Base-by-base conservation (phyloP, 2,113 vertebrate genomes). In the Ammodytes dubius region DNA sequence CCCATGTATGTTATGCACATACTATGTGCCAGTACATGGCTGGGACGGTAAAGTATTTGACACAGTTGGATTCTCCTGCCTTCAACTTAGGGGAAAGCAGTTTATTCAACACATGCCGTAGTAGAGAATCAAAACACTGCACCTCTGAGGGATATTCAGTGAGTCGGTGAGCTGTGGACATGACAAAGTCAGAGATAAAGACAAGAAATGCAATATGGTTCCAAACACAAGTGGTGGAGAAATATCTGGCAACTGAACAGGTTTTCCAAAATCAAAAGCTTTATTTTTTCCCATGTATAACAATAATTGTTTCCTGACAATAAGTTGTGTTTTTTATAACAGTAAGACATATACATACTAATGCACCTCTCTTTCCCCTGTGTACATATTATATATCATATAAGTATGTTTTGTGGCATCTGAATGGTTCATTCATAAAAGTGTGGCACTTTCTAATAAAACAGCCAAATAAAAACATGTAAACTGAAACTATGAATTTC, bases 111-210 rank as follows among this genome's bases (percentile, higher is more conserved):
- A 49, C 64, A 70, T 39, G 53, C 10, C 27, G 27, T 27, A 9
- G 70, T 11, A 14, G 17, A 59, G 40, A 49, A 74, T 65, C 4
- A 74, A 61, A 83, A 68, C 43, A 52, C 17, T 42, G 10, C 5
- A 37, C 19, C 7, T 42, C 61, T 69, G 63, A 77, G 47, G 19
- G 47, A 54, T 27, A 12, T 70, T 68, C 12, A 52, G 50, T 47
- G 10, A 67, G 53, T 54, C 77, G 65, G 49, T 4, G 9, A 80
- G 72, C 61, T 59, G 17, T 49, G 74, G 15, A 69, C 40, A 64
- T 57, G 54, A 73, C 63, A 69, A 61, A 46, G 43, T 54, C 45
- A 63, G 75, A 60, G 19, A 66, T 72, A 53, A 72, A 72, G 49
- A 76, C 50, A 53, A 59, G 67, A 65, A 73, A 72, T 56, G 35